These are phyloP conservation scores for Sepioteuthis lessoniana DNA, from an alignment of 2,888 invertebrate genomes.

Conservation along the genomic window DNA sequence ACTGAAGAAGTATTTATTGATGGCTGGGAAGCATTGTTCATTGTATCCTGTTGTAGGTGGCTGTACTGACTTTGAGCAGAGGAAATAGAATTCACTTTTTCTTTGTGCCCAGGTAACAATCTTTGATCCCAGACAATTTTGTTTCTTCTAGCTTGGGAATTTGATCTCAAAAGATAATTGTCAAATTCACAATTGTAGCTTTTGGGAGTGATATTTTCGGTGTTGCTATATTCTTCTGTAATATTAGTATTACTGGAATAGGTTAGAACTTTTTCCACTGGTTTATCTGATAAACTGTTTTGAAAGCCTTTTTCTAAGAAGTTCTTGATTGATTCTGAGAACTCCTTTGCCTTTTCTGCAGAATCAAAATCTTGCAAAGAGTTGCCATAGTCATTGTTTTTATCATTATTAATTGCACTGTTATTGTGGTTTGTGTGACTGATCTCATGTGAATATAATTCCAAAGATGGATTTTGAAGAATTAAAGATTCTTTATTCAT, in stretches of 20 bases:
- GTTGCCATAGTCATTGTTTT: too few species aligned
- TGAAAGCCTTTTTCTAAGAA: constrained; percentile 1
- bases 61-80: not conserved
- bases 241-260: not conserved
- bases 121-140: not conserved
- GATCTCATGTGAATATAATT: not conserved
- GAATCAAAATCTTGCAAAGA: constrained; percentile 42
- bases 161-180: not conserved
- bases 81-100: not conserved
- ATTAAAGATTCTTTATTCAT: not conserved
- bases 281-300: not conserved
- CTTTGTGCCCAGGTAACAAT: not conserved
- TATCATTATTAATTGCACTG: not conserved
- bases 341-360: not conserved
- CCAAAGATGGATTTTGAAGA: not conserved
- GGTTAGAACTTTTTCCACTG: not conserved
- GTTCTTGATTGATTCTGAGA: not conserved
- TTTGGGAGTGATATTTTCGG: not conserved
- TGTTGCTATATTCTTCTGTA: not conserved
- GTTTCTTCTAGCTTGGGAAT: not conserved
- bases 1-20: not conserved
- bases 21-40: too few species aligned
- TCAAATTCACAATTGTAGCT: not conserved
- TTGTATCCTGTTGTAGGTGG: not conserved
- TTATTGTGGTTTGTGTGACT: not conserved